Conservation (phyloP, 2,888 invertebrate genomes). For the Encarsia formosa region DNA sequence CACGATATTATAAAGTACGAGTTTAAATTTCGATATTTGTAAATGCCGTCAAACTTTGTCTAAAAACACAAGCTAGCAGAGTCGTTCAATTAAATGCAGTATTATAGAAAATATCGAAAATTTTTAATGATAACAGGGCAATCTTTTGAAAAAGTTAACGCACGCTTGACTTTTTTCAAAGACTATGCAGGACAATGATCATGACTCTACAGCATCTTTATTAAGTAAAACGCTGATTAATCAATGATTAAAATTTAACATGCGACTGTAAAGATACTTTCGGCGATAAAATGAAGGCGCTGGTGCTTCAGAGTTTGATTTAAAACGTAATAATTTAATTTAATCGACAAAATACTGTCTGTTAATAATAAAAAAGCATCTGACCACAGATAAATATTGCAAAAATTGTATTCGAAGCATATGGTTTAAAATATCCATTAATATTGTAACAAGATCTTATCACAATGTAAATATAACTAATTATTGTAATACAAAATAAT, state of each 20-base stretch:
- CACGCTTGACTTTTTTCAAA: background rate
- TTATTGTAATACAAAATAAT: slow-evolving; percentile 28
- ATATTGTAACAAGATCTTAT: slow-evolving; percentile 22
- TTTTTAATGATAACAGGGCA: slow-evolving; percentile 12
- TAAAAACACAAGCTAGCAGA: slow-evolving; percentile 14
- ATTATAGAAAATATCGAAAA: slow-evolving; percentile 23
- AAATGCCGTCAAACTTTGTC: slow-evolving; percentile 5
- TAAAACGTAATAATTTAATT: too few species aligned
- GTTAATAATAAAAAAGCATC: slow-evolving; percentile 8
- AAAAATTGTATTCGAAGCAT: too few species aligned
- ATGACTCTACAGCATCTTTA: slow-evolving; percentile 12
- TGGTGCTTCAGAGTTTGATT: slow-evolving; percentile 11
- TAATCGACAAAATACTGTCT: slow-evolving; percentile 8
- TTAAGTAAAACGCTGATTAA: slow-evolving; percentile 13
- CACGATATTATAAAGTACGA: too few species aligned
- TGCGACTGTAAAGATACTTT: slow-evolving; percentile 16
- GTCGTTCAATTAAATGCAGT: slow-evolving; percentile 21
- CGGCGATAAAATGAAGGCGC: slow-evolving; percentile 10
- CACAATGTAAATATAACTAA: slow-evolving; percentile 26
- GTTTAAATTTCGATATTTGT: too few species aligned
- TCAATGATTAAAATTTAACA: slow-evolving; percentile 6
- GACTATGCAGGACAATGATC: slow-evolving; percentile 2
- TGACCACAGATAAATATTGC: background rate
- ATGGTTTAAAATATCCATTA: too few species aligned
- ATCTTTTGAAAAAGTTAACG: too few species aligned